Percentiles rank a stretch among this genome's conserved stretches.
phyloP scores from a whole-genome alignment of 2,113 vertebrate genomes.

The Octodon degus region DNA sequence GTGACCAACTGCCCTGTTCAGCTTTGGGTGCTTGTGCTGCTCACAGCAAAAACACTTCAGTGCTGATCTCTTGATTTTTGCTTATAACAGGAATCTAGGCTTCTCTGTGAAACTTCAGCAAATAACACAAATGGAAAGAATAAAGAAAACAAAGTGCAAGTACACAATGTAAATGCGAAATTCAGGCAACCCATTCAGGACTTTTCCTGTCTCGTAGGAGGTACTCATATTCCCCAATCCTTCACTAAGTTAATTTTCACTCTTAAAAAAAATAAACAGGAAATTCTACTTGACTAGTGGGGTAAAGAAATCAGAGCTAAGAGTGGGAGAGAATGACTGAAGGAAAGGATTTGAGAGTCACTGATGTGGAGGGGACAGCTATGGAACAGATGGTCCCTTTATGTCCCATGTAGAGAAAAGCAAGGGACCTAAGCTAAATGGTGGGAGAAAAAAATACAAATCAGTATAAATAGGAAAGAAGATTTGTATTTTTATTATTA shows the following conservation, averaged over 20 bases:
- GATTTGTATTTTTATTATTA: background rate
- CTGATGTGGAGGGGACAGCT: background rate
- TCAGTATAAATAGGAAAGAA: background rate
- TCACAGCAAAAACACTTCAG: background rate
- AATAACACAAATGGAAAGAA: background rate
- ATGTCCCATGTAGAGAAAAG: background rate
- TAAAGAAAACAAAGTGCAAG: background rate
- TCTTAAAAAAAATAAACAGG: background rate
- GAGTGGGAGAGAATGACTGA: background rate
- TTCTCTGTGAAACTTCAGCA: constrained; percentile 14
- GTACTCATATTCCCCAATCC: background rate
- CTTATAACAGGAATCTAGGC: background rate
- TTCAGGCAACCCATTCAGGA: background rate
- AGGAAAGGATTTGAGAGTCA: background rate
- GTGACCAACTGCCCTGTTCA: background rate
- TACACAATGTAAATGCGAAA: background rate
- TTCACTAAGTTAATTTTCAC: background rate
- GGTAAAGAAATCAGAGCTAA: constrained; percentile 13
- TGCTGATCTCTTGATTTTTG: background rate
- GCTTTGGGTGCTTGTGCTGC: background rate
- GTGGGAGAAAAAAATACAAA: background rate
- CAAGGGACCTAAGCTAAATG: background rate
- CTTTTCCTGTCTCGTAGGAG: background rate
- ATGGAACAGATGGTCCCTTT: constrained; percentile 36
- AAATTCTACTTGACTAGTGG: background rate